Base-by-base conservation (phyloP, 2,113 vertebrate species). In the Oxyruncus cristatus region DNA sequence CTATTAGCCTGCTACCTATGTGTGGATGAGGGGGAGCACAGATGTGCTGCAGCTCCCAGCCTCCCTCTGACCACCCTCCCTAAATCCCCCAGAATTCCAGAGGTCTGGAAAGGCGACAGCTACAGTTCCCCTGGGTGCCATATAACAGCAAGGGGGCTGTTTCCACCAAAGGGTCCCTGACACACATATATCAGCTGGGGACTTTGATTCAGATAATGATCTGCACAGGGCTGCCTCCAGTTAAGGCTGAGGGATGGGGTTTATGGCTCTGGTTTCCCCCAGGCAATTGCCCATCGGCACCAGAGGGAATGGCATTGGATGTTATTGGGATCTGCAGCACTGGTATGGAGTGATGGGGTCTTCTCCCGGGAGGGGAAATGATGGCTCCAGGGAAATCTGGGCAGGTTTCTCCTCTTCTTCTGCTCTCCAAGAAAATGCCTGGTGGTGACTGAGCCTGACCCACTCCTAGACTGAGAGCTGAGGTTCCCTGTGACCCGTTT, bases 141-240 rank as follows among this genome's bases (percentile, higher is more conserved):
- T 81, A 56, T 82, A 91, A 86, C 92, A 93, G 93, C 80, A 1
- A 94, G 87, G 95, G 95, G 96, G 82, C 88, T 81, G 53, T 88
- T 85, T 5, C 16, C 89, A 95, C 88, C 94, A 52, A 93, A 96
- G 94, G 84, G 30, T 73, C 91, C 85, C 74, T 49, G 92, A 59
- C 56, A 12, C 73, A 26, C 82, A 85, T 35, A 94, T 81, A 74
- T 97, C 93, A 95, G 93, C 26, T 5, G 74, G 41, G 6, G 16
- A 63, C 97, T 98, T 98, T 97, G 97, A 97, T 97, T 97, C 89
- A 3, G 96, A 97, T 96, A 96, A 84, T 1, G 47, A 95, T 97
- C 74, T 83, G 67, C 85, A 3, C 47, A 18, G 41, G 32, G 23
- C 22, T 4, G 47, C 52, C 86, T 75, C 92, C 89, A 32, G 10